A percentile compares a stretch with the other conserved stretches of the same genome.
Conservation (phyloP, 2,113 vertebrate genomes). For the Bufo bufo region DNA sequence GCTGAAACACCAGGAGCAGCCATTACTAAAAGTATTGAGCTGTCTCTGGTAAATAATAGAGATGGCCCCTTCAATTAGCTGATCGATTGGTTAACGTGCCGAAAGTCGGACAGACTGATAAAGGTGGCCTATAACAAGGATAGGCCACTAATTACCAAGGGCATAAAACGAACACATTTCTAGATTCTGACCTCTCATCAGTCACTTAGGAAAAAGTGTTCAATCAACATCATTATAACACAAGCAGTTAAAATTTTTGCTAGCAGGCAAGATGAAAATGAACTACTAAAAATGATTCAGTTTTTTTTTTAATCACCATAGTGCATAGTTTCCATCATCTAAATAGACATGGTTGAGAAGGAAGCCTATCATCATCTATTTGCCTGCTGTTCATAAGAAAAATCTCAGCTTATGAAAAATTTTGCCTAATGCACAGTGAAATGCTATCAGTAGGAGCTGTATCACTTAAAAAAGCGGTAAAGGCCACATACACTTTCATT, state of each 20-base stretch:
- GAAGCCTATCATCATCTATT: background rate
- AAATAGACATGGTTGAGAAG: background rate
- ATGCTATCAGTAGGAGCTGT: background rate
- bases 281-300: background rate
- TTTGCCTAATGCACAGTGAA: background rate
- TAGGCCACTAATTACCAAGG: too few relatives aligned
- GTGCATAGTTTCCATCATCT: background rate
- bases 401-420: background rate
- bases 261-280: background rate
- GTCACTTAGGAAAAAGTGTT: constrained; percentile 21
- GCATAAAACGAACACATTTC: background rate
- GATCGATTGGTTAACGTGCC: too few relatives aligned
- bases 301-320: background rate
- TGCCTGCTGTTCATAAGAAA: background rate
- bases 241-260: background rate
- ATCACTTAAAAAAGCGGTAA: background rate
- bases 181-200: background rate
- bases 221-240: background rate
- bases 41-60: too few relatives aligned
- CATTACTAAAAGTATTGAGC: too few relatives aligned
- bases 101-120: too few relatives aligned
- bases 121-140: too few relatives aligned
- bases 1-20: too few relatives aligned
- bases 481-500: background rate
- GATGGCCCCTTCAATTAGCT: too few relatives aligned